Evolutionary conservation across 1,140 invertebrate genomes (phyloP).

Genomic region (Bombus vancouverensis): DNA sequence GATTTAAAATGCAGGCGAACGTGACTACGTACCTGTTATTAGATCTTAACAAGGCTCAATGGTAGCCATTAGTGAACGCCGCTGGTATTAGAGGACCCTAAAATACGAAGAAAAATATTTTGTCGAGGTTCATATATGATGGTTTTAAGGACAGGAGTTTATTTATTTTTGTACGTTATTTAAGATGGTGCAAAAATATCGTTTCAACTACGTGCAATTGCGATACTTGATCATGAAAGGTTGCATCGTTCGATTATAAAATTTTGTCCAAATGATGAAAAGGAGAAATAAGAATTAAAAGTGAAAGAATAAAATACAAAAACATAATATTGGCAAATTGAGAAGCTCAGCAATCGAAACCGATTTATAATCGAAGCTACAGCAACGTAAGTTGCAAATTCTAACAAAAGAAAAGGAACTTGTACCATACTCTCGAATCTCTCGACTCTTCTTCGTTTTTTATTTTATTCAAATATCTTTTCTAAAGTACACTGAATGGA

Average conservation of each 20-base stretch:
- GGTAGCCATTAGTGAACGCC: constrained; percentile 96
- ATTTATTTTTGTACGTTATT: neutral
- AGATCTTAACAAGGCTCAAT: constrained; percentile 88
- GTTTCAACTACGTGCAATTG: constrained; percentile 63
- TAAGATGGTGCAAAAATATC: neutral
- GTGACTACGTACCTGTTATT: constrained; percentile 79
- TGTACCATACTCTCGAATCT: constrained; percentile 17
- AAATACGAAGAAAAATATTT: constrained; percentile 69
- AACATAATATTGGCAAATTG: constrained; percentile 21
- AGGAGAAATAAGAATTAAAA: constrained; percentile 10
- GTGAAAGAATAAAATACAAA: neutral
- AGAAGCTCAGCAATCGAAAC: constrained; percentile 28
- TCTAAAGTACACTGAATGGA: neutral
- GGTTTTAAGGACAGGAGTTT: constrained; percentile 6
- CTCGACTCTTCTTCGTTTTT: neutral
- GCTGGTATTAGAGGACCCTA: constrained; percentile 96
- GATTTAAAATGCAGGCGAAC: neutral
- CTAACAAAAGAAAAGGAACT: constrained; percentile 21
- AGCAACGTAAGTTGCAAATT: constrained; percentile 40
- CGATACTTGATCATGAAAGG: constrained; percentile 67
- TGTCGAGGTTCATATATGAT: constrained; percentile 62
- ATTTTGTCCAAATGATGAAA: constrained; percentile 20
- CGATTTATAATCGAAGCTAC: constrained; percentile 41
- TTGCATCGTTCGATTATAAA: constrained; percentile 32
- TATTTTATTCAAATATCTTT: neutral